Conservation (phyloP, 2,888 invertebrate species). For the Argyra leucocephala region DNA sequence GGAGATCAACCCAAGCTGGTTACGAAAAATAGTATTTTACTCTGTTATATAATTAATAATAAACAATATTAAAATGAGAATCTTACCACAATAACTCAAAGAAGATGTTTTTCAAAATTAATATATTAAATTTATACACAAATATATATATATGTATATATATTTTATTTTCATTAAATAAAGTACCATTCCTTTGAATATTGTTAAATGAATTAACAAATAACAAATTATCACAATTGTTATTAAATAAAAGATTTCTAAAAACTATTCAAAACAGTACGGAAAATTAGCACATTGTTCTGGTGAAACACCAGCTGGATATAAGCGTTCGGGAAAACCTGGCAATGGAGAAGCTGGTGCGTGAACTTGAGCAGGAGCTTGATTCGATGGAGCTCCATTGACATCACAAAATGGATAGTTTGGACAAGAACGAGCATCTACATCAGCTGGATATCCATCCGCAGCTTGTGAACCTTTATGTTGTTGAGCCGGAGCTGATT, state of each 20-base stretch:
- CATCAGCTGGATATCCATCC: slow-evolving; percentile 44
- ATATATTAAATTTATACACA: too few species aligned
- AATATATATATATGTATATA: too few species aligned
- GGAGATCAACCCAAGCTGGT: too few species aligned
- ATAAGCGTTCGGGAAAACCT: slow-evolving; percentile 44
- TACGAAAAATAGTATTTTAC: too few species aligned
- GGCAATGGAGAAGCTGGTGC: slow-evolving; percentile 39
- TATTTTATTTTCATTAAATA: too few species aligned
- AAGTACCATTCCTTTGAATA: too few species aligned
- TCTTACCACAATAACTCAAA: too few species aligned
- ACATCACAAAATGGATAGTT: slow-evolving; percentile 48
- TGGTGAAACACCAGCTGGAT: slow-evolving; percentile 45
- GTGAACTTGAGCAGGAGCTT: slow-evolving; percentile 33
- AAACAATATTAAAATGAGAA: too few species aligned
- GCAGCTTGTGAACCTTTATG: slow-evolving; percentile 26
- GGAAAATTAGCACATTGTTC: slow-evolving; percentile 46
- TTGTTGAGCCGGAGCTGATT: background rate
- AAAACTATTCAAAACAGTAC: slow-evolving; percentile 31
- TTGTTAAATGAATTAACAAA: background rate
- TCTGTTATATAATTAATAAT: too few species aligned
- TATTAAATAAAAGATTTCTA: background rate
- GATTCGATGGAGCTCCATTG: slow-evolving; percentile 30
- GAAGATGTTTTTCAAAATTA: too few species aligned
- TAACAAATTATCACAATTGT: background rate
- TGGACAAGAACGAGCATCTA: slow-evolving; percentile 45